A percentile compares a stretch with the other conserved stretches of the same genome.
Conservation (phyloP, 2,797 vertebrate species). For the Thaleichthys pacificus region DNA sequence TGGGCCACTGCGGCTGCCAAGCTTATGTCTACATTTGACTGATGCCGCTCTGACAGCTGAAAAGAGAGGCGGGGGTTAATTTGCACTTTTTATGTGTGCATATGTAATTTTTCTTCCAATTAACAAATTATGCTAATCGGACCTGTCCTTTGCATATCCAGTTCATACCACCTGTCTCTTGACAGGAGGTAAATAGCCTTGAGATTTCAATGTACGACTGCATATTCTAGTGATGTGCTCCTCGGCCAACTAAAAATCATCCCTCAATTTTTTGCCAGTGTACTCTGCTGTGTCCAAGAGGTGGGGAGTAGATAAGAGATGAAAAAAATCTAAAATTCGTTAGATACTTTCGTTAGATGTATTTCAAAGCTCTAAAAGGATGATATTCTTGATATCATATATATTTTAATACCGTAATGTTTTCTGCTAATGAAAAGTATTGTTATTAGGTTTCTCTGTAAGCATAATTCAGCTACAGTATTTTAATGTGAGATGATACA, state of each 20-base stretch:
- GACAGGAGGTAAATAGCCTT: neutral
- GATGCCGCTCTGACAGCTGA: neutral
- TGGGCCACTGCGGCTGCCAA: neutral
- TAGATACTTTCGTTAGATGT: neutral
- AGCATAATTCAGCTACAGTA: too few species aligned
- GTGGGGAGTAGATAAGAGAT: too few species aligned
- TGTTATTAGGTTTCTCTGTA: neutral
- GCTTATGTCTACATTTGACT: conserved; percentile 5
- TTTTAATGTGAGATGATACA: too few species aligned
- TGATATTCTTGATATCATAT: neutral
- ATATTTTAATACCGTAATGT: neutral
- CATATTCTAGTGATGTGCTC: neutral
- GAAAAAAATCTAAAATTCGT: neutral
- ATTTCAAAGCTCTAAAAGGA: neutral
- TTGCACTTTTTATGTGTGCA: neutral
- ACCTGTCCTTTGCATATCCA: neutral
- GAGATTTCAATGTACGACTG: neutral
- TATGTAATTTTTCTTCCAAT: neutral
- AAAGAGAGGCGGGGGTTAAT: neutral
- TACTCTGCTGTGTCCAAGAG: neutral
- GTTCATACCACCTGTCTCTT: neutral
- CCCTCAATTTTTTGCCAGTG: neutral
- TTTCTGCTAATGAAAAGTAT: neutral
- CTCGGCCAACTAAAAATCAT: neutral
- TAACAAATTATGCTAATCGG: neutral